Conservation (phyloP, 2,888 invertebrate species). For the Mylabris sibirica region DNA sequence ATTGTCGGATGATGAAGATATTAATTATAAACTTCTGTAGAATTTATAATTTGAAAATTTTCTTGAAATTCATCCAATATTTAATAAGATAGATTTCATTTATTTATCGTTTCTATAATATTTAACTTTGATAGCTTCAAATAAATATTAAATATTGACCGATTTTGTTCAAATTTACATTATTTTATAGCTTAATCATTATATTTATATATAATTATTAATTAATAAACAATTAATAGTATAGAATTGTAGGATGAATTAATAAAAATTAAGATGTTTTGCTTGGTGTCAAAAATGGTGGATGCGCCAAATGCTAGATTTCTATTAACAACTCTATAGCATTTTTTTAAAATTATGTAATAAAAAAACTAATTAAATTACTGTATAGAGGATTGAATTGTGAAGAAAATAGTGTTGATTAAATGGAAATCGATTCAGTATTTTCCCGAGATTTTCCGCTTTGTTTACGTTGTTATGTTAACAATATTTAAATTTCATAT, state of each 20-base stretch:
- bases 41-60: not conserved
- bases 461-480: not conserved
- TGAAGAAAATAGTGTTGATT: not conserved
- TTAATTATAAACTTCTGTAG: not conserved
- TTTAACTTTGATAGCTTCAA: not conserved
- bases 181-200: not conserved
- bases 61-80: not conserved
- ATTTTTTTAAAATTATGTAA: not conserved
- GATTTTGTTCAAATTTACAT: not conserved
- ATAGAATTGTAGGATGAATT: no score
- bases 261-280: no score
- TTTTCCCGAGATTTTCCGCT: not conserved
- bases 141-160: not conserved
- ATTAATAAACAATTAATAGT: no score
- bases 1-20: not conserved
- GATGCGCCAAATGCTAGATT: not conserved
- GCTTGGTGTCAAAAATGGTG: not conserved
- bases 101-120: not conserved
- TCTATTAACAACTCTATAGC: not conserved
- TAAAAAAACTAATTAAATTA: not conserved
- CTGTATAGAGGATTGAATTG: not conserved
- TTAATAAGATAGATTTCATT: not conserved
- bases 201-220: not conserved
- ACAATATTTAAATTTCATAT: not conserved
- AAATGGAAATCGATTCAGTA: not conserved